Evolutionary conservation across 2,797 vertebrate species (phyloP).

Genomic region (Lacerta viridis): DNA sequence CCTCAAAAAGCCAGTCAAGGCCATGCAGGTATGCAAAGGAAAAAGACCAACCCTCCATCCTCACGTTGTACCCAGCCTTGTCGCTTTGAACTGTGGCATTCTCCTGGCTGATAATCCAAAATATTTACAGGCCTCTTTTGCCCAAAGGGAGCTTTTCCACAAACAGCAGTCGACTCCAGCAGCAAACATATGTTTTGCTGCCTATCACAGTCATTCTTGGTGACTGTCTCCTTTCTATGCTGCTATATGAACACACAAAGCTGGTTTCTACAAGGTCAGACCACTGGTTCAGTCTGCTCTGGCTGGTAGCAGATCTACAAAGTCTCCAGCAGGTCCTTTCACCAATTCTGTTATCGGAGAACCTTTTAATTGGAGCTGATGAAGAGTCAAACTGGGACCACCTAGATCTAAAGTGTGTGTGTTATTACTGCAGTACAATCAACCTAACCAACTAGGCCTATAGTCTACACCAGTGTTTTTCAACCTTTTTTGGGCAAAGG

Average conservation of each 20-base stretch:
- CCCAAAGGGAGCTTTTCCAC: conserved; percentile 37
- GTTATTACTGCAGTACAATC: neutral
- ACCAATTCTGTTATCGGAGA: neutral
- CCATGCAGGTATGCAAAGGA: conserved; percentile 34
- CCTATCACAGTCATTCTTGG: neutral
- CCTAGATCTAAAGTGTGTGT: neutral
- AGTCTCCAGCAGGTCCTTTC: neutral
- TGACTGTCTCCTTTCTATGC: conserved; percentile 34
- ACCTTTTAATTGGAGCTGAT: neutral
- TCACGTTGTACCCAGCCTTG: conserved; percentile 25
- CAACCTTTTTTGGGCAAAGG: too few species aligned
- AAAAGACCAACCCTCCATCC: conserved; percentile 14
- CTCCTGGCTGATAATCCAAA: conserved; percentile 68
- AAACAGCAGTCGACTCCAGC: conserved; percentile 48
- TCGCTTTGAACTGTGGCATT: conserved; percentile 57
- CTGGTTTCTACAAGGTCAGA: neutral
- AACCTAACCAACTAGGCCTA: neutral
- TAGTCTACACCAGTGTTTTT: too few species aligned
- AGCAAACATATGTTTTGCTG: neutral
- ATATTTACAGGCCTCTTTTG: conserved; percentile 54
- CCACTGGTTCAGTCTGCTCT: neutral
- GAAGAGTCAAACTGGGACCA: neutral
- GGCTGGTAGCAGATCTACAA: neutral
- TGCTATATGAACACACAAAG: neutral
- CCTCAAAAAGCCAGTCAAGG: conserved; percentile 55